These are phyloP conservation scores for Perodicticus potto DNA, from an alignment of 2,797 vertebrate species.

Conservation along the genomic window DNA sequence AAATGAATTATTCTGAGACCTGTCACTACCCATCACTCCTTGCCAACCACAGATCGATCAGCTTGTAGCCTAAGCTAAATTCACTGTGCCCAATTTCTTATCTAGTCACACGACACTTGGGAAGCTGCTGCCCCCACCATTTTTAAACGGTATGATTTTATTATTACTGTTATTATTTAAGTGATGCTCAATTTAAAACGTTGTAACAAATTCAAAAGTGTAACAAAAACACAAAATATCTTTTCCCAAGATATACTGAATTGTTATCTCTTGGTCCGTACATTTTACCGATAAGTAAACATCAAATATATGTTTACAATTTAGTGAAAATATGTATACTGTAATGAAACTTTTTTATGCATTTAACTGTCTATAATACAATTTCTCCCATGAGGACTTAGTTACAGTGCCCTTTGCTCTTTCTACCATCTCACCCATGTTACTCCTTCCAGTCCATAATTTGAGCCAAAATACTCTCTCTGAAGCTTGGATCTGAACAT, in stretches of 20 bases:
- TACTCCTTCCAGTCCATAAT: not conserved
- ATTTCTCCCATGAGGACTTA: not conserved
- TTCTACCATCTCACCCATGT: not conserved
- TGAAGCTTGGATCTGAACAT: slow-evolving; percentile 28
- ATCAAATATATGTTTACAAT: not conserved
- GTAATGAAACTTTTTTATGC: not conserved
- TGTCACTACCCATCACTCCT: not conserved
- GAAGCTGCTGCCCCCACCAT: not conserved
- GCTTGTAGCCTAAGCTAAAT: not conserved
- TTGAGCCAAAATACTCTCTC: not conserved
- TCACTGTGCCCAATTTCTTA: not conserved
- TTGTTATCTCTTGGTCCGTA: not conserved
- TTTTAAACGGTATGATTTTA: slow-evolving; percentile 41
- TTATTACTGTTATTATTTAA: slow-evolving; percentile 32
- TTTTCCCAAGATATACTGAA: not conserved
- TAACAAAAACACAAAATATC: slow-evolving; percentile 13
- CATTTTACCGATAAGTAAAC: not conserved
- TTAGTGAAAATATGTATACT: not conserved
- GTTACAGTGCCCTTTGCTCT: not conserved
- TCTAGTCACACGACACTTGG: not conserved
- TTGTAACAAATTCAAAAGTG: not conserved
- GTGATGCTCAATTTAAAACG: not conserved
- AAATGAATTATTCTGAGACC: slow-evolving; percentile 23
- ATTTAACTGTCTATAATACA: not conserved
- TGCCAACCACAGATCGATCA: not conserved